phyloP scores from a whole-genome alignment of 2,797 vertebrate genomes.

The Salarias fasciatus region DNA sequence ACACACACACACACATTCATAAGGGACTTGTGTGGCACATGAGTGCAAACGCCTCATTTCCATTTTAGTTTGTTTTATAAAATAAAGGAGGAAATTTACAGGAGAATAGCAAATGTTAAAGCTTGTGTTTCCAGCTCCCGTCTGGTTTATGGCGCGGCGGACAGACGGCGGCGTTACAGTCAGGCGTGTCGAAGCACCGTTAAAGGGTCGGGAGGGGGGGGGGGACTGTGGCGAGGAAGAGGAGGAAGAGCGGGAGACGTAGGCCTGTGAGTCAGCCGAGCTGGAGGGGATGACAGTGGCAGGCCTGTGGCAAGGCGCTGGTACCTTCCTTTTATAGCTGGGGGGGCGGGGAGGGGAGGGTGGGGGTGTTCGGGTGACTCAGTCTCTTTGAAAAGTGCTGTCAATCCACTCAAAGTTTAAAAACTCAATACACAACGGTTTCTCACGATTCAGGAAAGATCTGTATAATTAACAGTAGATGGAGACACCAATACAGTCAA shows the following conservation, averaged over 20 bases:
- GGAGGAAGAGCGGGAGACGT: background rate
- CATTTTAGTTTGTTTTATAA: background rate
- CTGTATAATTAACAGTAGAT: too few species aligned
- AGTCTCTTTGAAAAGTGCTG: too few species aligned
- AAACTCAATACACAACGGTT: too few species aligned
- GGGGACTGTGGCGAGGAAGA: slow-evolving; percentile 15
- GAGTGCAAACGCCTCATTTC: slow-evolving; percentile 28
- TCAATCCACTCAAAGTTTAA: too few species aligned
- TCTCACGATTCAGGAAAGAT: too few species aligned
- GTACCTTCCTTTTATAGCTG: background rate
- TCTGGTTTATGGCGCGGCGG: slow-evolving; percentile 19
- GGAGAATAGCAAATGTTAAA: slow-evolving; percentile 54
- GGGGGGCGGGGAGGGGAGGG: slow-evolving; percentile 13
- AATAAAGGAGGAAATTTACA: slow-evolving; percentile 23
- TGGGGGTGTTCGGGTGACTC: too few species aligned
- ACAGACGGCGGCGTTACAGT: slow-evolving; percentile 52
- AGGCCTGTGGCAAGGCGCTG: slow-evolving; percentile 16
- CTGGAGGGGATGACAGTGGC: slow-evolving; percentile 54
- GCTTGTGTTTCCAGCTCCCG: too few species aligned
- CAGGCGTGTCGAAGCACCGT: slow-evolving; percentile 70
- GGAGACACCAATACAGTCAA: too few species aligned
- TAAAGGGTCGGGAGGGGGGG: slow-evolving; percentile 49
- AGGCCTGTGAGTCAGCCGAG: slow-evolving; percentile 21
- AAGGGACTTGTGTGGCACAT: slow-evolving; percentile 72
- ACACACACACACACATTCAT: too few species aligned